Evolutionary conservation across 2,888 invertebrate genomes (phyloP), one percentile per base, ranked within the genome.

Genomic region (Mythimna loreyi): DNA sequence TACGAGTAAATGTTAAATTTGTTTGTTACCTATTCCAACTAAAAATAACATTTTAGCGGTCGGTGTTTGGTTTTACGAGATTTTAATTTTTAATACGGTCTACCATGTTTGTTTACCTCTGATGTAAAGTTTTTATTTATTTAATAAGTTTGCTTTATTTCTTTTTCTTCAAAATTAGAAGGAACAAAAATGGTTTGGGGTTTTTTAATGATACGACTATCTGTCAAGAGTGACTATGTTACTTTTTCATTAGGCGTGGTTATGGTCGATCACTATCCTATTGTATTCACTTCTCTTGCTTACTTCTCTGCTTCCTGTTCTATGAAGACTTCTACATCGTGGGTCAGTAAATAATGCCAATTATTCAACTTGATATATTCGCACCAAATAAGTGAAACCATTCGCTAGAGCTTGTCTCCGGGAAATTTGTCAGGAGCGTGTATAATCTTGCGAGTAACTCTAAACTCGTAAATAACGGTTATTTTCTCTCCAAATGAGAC

Each of bases 381-480:
- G 53, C 65, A 66, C 75, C 76, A 81, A 88, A 85, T 83, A 86
- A 81, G 80, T 78, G 65, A 75, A 82, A 72, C 63, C 59, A 43
- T 73, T 63, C 52, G 64, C 66, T 65, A 50, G 68, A 63, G 71
- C 61, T 67, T 65, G 75, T 85, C 84, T 85, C 80, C 76, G 81
- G 80, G 80, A 87, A 86, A 91, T 92, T 90, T 90, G 91, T 92
- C 91, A 88, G 84, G 75, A 84, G 79, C 76, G 80, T 80, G 82
- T 89, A 87, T 87, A 86, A 90, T 92, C 88, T 86, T 82, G 83
- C 83, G 80, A 79, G 84, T 83, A 82, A 86, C 87, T 86, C 84
- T 87, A 87, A 85, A 84, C 83, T 83, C 90, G 91, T 92, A 92
- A 93, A 93, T 94, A 87, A 90, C 83, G 55, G 85, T 87, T 89